A percentile compares a stretch with the other conserved stretches of the same genome.
phyloP scores from a whole-genome alignment of 2,113 vertebrate genomes.

The Cyprinodon variegatus region DNA sequence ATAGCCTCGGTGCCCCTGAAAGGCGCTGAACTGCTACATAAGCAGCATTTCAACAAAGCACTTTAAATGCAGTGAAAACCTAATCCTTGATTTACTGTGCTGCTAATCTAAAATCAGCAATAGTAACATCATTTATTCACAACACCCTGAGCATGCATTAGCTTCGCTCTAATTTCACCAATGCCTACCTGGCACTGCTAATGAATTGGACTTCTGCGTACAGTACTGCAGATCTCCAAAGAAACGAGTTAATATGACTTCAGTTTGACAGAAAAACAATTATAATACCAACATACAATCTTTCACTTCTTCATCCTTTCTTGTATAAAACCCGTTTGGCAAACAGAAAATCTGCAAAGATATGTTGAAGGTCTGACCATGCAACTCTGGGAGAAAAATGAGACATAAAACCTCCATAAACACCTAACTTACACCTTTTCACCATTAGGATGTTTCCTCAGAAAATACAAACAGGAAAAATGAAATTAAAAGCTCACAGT shows the following conservation, averaged over 20 bases:
- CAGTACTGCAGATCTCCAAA: too few species aligned
- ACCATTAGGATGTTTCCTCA: constrained; percentile 38
- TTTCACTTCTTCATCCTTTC: not conserved
- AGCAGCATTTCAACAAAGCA: constrained; percentile 43
- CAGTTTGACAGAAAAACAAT: not conserved
- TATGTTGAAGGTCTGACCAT: not conserved
- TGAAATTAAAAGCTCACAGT: constrained; percentile 60
- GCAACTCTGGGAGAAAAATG: not conserved
- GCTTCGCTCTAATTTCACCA: constrained; percentile 16
- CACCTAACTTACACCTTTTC: constrained; percentile 6
- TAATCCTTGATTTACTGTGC: constrained; percentile 25
- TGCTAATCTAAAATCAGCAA: constrained; percentile 32
- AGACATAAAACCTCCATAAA: not conserved
- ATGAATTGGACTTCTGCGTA: not conserved
- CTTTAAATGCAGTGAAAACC: constrained; percentile 38
- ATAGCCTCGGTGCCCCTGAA: constrained; percentile 54
- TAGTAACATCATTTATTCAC: constrained; percentile 39
- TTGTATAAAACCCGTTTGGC: not conserved
- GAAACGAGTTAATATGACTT: not conserved
- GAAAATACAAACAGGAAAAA: constrained; percentile 45
- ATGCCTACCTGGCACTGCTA: not conserved
- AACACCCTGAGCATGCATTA: constrained; percentile 16
- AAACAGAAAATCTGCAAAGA: not conserved
- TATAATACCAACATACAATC: not conserved
- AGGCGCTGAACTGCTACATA: constrained; percentile 45